Evolutionary conservation across 2,797 vertebrate species (phyloP), one percentile per base, ranked within the genome.

Genomic region (Chaetophractus vellerosus): DNA sequence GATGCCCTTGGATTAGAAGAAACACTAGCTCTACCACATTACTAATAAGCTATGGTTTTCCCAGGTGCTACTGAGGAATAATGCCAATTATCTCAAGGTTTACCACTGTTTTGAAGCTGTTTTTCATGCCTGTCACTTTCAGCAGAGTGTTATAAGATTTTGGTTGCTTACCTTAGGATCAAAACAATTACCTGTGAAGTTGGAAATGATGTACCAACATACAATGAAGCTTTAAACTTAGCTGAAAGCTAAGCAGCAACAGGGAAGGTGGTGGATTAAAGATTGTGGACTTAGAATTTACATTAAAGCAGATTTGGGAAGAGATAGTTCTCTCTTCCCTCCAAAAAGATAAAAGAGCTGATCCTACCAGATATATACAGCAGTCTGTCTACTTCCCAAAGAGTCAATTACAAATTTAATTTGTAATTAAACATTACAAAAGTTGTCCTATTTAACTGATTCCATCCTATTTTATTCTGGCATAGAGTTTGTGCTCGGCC

Each of bases 111-210:
- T 3, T 3, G 31, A 80, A 84, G 69, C 57, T 24, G 1, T 69
- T 64, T 64, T 57, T 76, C 28, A 84, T 10, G 68, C 64, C 59
- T 93, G 52, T 79, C 71, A 84, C 61, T 76, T 71, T 55, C 1
- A 72, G 63, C 21, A 75, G 55, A 33, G 41, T 45, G 12, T 90
- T 80, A 88, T 55, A 71, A 83, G 66, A 36, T 28, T 57, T 41
- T 48, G 72, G 41, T n/a, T 76, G 85, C 36, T 88, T 66, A 95
- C 18, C 74, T 91, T 3, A 57, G 41, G 36, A 45, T 78, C 61
- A 78, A 45, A 93, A 89, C 82, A 71, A 71, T 55, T 45, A 9
- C 50, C 66, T 82, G 0, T 21, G 19, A 87, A 28, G 45, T 11
- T 6, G 74, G 76, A 91, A 69, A 50, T 36, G 57, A 63, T 1